Base-by-base conservation (phyloP, 2,113 vertebrate genomes). In the Hyperoodon ampullatus region DNA sequence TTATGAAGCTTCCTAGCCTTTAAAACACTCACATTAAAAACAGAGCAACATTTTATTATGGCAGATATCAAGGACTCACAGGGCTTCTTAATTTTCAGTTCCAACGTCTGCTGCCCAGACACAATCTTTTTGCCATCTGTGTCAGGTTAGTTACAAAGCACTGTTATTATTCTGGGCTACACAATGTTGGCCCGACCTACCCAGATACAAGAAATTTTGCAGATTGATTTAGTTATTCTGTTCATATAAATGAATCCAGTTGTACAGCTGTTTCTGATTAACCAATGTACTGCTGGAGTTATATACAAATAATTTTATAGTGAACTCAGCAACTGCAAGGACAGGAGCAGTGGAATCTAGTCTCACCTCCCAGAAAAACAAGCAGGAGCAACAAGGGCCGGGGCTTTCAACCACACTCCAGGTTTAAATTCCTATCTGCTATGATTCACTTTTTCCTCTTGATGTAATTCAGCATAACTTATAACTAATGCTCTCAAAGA, bases 261-360 rank as follows among this genome's bases (percentile, higher is more conserved):
- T 96, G 82, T 87, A 97, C 98, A 99, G 98, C 98, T 99, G 98
- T 96, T 98, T 98, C 92, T 96, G 96, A 98, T 98, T 98, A 98
- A 94, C 96, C 98, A 96, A 97, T 92, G 98, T 98, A 97, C 97
- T 97, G 95, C 81, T 4, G 74, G 94, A 98, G 93, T 86, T 93
- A 93, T 87, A 97, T 72, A 95, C 61, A 96, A 96, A 94, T 95
- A 95, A 98, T 97, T 97, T 92, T 96, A 84, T 97, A 94, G 97
- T 93, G 96, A 97, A 96, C 96, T 95, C 96, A 98, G 95, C 95
- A 94, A 94, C 71, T 86, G 50, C 66, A 70, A 88, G 88, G 93
- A 19, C 58, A n/a, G 10, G 74, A 68, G 94, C 95, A 91, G 14
- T 9, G 91, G 72, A 97, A 88, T 92, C 78, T 42, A 95, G 55